Conservation (phyloP, 1,140 invertebrate genomes). For the Coelopa frigida region DNA sequence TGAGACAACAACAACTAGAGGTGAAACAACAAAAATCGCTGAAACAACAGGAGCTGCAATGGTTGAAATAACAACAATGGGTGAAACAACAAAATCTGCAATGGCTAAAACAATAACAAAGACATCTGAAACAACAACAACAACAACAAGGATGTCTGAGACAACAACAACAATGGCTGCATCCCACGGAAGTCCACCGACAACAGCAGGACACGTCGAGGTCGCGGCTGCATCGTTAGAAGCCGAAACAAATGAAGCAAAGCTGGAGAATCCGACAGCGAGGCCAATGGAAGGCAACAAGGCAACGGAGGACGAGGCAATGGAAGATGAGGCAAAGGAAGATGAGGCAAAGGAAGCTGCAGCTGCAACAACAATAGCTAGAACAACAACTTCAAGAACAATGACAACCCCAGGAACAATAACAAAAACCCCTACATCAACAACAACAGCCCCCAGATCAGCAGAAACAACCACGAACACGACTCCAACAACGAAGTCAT, state of each 20-base stretch:
- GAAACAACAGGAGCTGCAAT: no score
- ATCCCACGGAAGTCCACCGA: no score
- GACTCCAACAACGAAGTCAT: background rate
- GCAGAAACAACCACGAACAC: background rate
- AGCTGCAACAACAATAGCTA: background rate
- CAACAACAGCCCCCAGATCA: background rate
- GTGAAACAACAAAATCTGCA: no score
- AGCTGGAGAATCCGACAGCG: no score
- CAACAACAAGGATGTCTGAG: background rate
- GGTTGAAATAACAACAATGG: no score
- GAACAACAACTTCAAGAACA: background rate
- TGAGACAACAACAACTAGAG: conserved; percentile 1
- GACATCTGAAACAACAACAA: conserved; percentile 2
- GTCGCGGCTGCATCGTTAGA: no score
- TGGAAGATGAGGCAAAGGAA: background rate
- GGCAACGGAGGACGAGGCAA: background rate
- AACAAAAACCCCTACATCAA: background rate
- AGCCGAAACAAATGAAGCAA: no score
- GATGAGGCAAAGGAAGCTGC: background rate
- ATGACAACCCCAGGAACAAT: background rate
- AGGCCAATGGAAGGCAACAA: background rate
- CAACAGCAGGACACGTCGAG: no score
- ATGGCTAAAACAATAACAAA: no score
- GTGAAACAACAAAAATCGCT: background rate
- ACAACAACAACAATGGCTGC: no score